Base-by-base conservation (phyloP, 2,888 invertebrate species). In the Argyresthia goedartella region DNA sequence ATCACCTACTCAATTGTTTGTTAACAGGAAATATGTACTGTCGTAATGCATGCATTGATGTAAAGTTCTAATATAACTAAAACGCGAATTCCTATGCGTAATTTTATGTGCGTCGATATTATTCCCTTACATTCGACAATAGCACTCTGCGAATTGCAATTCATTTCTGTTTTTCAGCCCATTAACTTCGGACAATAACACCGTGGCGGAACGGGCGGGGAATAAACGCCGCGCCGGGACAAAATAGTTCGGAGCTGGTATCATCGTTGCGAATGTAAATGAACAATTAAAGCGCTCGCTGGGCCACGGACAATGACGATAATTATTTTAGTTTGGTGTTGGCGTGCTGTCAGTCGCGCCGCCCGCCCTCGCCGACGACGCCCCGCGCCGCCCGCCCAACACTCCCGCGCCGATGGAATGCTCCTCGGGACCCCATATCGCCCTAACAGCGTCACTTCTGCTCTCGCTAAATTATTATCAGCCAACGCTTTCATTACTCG, bases 241-340 rank as follows among this genome's bases (percentile, higher is more conserved):
- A 73, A 75, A 84, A 86, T 85, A 85, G 86, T 85, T 86, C 76
- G 68, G 72, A 81, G 81, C 81, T 78, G 81, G 82, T 81, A 81
- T 84, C 82, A 84, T 84, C 76, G 84, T 76, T 80, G 81, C 81
- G 81, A 85, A 85, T 86, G 82, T 85, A 85, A 85, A 86, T 86
- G 85, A 85, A 86, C 86, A 86, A 85, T 86, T 86, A 85, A 84
- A 86, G 71, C 76, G 78, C 76, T 76, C 75, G 77, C 79, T 77
- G 78, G 78, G 76, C 81, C 79, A 71, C 76, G 76, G 77, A 82
- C 85, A 84, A 84, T 84, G 81, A 85, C 82, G 78, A 86, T 86
- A 85, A 86, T 85, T 86, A 86, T 86, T 86, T 86, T 81, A 86
- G 86, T 85, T 85, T 71, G 82, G 70, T 79, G 84, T 80, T 81